Base-by-base conservation (phyloP, 1,140 invertebrate species). In the roundworm (Caenorhabditis elegans) region DNA sequence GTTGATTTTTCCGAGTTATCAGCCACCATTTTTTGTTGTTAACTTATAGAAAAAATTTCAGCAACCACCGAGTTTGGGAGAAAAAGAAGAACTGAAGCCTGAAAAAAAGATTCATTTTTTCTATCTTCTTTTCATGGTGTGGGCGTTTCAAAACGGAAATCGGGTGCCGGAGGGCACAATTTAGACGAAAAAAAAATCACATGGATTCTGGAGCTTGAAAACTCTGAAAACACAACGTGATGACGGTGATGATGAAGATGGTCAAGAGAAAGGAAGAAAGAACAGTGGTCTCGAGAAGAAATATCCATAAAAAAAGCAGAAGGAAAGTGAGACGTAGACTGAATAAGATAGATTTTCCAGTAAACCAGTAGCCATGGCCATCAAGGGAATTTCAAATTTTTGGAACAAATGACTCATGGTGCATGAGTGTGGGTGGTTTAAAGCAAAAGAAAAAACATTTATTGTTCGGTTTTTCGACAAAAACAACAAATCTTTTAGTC, bases 131-230 rank as follows among this genome's bases (percentile, higher is more conserved):
- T 43, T 39, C 8, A 17, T 24, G 22, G 49, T 3, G 31, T n/a
- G 60, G 60, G 60, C 60, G 60, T 39, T 43, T 39, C 26, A n/a
- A 70, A 43, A n/a, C 60, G 60, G 60, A 70, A 70, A 70, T 70
- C 60, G 60, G 53, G 28, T 70, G 60, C 60, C 60, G 60, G 60
- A 70, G 60, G 60, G 60, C 60, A 70, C 60, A 70, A 70, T 70
- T 70, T 43, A 19, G 6, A 43, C 39, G 5, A 39, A 60, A 22
- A 3, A 10, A 13, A 22, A 70, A 70, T 70, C 60, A 70, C 60
- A 70, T 43, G 60, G n/a, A 39, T 39, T 39, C 28, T 22, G 3
- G 13, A 43, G 39, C 39, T 43, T 43, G n/a, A 34, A 34, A 34
- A 11, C 0, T 34, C 11, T 34, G 31, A 34, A 34, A 70, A 22